phyloP scores from a whole-genome alignment of 2,797 vertebrate species.

The Antrozous pallidus region DNA sequence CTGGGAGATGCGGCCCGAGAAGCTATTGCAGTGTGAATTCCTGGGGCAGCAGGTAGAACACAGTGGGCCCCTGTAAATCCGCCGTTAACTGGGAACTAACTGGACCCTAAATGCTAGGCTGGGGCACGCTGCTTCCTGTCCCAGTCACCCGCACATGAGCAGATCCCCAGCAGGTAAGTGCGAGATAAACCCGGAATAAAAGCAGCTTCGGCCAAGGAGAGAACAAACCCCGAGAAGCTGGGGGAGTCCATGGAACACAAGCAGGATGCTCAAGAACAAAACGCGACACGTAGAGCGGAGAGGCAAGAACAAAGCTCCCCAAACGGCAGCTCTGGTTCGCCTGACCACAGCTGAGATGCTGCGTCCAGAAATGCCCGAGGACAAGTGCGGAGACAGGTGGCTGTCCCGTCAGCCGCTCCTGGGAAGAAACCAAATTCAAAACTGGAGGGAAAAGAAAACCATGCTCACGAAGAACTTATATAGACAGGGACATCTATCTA shows the following conservation, averaged over 20 bases:
- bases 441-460: neutral
- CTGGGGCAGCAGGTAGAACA: accelerated
- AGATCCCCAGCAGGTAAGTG: neutral
- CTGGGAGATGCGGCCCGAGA: neutral
- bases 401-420: neutral
- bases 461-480: neutral
- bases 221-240: neutral
- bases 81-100: neutral
- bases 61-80: neutral
- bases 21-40: neutral
- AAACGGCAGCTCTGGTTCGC: neutral
- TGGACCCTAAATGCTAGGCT: neutral
- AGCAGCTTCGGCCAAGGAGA: neutral
- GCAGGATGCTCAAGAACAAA: neutral
- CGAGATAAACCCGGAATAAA: neutral
- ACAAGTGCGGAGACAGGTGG: neutral
- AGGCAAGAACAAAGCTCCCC: neutral
- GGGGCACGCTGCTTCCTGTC: neutral
- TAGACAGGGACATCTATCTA: neutral
- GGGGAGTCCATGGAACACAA: neutral
- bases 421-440: neutral
- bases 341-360: neutral
- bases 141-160: neutral
- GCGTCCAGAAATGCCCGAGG: neutral
- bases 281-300: neutral